These are phyloP conservation scores for Melanotaenia parkinsoni DNA, from an alignment of 2,797 vertebrate genomes.

Conservation along the genomic window DNA sequence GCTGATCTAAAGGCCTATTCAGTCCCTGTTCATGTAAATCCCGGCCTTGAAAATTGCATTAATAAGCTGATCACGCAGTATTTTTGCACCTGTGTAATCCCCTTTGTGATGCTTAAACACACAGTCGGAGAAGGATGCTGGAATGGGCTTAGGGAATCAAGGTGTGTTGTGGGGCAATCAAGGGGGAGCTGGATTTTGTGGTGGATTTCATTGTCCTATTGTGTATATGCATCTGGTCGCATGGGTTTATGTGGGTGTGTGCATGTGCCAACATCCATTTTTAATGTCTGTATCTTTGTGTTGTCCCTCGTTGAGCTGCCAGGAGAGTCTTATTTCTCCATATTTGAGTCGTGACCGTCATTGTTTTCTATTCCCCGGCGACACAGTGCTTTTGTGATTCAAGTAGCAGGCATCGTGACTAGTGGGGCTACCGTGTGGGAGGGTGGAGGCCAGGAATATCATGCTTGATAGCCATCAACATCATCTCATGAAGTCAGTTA, in stretches of 20 bases:
- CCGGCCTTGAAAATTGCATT: conserved; percentile 73
- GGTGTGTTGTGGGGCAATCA: conserved; percentile 67
- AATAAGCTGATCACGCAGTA: conserved; percentile 73
- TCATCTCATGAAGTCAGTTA: conserved; percentile 65
- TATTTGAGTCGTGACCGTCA: conserved; percentile 78
- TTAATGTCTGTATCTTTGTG: conserved; percentile 58
- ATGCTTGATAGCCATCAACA: conserved; percentile 57
- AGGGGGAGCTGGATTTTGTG: conserved; percentile 55
- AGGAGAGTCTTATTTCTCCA: conserved; percentile 53
- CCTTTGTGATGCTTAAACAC: conserved; percentile 73
- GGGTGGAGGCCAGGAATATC: conserved; percentile 64
- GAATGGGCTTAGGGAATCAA: conserved; percentile 60
- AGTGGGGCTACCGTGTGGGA: conserved; percentile 67
- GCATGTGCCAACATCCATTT: conserved; percentile 50
- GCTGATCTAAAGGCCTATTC: conserved; percentile 67
- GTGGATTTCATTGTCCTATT: conserved; percentile 63
- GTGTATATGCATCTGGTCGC: conserved; percentile 53
- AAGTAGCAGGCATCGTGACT: conserved; percentile 80
- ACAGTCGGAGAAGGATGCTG: conserved; percentile 46
- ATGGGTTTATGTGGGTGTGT: conserved; percentile 29
- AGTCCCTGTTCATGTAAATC: conserved; percentile 66
- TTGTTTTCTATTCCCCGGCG: conserved; percentile 68
- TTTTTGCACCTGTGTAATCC: conserved; percentile 80
- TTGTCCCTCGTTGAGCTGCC: conserved; percentile 14
- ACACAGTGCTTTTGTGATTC: conserved; percentile 77